A percentile compares a stretch with the other conserved stretches of the same genome.
Conservation (phyloP, 1,140 invertebrate species). For the Drosophila watanabei region DNA sequence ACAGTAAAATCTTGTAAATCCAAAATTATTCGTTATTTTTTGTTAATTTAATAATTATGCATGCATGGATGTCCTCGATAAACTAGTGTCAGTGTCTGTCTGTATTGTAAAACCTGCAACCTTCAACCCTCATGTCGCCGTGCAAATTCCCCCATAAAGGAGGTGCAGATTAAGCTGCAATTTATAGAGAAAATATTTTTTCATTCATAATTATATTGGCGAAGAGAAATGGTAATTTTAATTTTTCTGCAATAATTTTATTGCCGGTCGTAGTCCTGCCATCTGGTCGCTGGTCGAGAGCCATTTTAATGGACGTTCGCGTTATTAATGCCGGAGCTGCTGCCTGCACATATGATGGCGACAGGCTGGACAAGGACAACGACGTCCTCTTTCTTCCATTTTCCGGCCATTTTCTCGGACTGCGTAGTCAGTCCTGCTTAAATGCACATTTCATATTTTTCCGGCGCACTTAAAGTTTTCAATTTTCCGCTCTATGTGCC, state of each 20-base stretch:
- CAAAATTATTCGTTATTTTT: background rate
- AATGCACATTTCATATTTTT: constrained; percentile 72
- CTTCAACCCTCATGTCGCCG: constrained; percentile 9
- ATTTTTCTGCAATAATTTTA: constrained; percentile 74
- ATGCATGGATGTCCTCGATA: constrained; percentile 42
- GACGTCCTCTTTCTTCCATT: constrained; percentile 29
- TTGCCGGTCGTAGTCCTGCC: constrained; percentile 43
- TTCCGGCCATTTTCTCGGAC: constrained; percentile 28
- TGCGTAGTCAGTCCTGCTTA: constrained; percentile 28
- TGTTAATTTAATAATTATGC: constrained; percentile 38
- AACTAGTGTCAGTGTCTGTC: constrained; percentile 66
- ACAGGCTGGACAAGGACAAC: constrained; percentile 16
- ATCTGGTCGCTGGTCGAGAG: constrained; percentile 46
- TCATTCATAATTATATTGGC: constrained; percentile 41
- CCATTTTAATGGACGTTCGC: constrained; percentile 67
- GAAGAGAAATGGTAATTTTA: constrained; percentile 55
- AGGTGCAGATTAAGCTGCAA: constrained; percentile 59
- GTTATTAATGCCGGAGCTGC: constrained; percentile 66
- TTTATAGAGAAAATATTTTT: constrained; percentile 42
- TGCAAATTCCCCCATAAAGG: constrained; percentile 3
- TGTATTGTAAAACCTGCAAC: constrained; percentile 39
- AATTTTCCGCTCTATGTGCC: constrained; percentile 57
- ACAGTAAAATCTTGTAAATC: no score
- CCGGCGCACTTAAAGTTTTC: constrained; percentile 70
- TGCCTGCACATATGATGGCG: constrained; percentile 51